A percentile compares a stretch with the other conserved stretches of the same genome.
phyloP scores from a whole-genome alignment of 2,888 invertebrate genomes.

The Archips crataeganus region DNA sequence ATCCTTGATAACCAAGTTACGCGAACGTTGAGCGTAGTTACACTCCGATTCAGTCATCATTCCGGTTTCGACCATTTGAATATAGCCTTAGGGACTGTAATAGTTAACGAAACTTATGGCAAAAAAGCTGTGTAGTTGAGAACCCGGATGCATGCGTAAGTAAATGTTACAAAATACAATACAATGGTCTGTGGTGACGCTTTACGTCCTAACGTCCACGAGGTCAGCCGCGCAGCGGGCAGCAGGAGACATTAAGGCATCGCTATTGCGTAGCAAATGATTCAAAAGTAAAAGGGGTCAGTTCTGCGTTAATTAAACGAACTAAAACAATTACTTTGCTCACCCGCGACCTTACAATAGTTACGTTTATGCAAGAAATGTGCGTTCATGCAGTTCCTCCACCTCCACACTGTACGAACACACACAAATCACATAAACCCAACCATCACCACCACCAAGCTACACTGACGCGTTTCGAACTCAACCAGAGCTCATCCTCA shows the following conservation, averaged over 20 bases:
- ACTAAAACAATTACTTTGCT: too few relatives aligned
- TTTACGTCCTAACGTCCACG: conserved; percentile 20
- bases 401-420: too few relatives aligned
- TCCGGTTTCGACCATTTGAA: neutral
- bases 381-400: too few relatives aligned
- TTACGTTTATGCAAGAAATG: too few relatives aligned
- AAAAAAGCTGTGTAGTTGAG: conserved; percentile 58
- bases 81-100: conserved; percentile 12
- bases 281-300: conserved; percentile 10
- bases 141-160: conserved; percentile 62
- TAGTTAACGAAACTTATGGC: conserved; percentile 58
- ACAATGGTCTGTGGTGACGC: conserved; percentile 49
- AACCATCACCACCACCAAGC: too few relatives aligned
- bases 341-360: too few relatives aligned
- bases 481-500: too few relatives aligned
- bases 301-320: neutral
- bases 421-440: too few relatives aligned
- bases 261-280: conserved; percentile 6
- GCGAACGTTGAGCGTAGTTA: neutral
- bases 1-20: neutral
- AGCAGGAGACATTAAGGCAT: conserved; percentile 8
- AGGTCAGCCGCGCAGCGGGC: conserved; percentile 13
- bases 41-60: neutral
- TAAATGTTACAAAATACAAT: conserved; percentile 48
- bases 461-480: too few relatives aligned